Conservation (phyloP, 2,797 vertebrate genomes). For the Liasis olivaceus region DNA sequence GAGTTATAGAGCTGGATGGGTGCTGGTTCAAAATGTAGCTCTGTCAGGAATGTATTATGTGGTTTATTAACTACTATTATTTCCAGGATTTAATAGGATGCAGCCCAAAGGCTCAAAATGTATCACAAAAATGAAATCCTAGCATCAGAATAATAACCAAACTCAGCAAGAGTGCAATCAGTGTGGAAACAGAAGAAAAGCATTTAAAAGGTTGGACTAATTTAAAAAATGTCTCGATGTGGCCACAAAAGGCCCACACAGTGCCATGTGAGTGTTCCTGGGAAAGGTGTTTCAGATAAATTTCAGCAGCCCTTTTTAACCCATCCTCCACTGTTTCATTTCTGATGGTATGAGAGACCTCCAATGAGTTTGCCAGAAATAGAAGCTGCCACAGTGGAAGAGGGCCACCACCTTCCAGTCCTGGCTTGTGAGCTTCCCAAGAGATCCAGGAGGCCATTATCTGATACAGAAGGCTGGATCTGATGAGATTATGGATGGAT, state of each 20-base stretch:
- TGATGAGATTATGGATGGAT: not conserved
- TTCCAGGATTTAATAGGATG: not conserved
- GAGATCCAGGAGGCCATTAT: not conserved
- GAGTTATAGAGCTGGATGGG: not conserved
- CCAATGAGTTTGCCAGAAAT: not conserved
- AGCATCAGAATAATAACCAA: not conserved
- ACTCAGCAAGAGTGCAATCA: not conserved
- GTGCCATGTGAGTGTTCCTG: not conserved
- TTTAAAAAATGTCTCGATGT: not conserved
- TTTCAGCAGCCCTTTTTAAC: not conserved
- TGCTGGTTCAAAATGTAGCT: not conserved
- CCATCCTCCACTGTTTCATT: not conserved
- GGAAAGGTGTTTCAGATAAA: not conserved
- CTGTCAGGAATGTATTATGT: not conserved
- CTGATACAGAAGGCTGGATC: not conserved
- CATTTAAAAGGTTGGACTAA: not conserved
- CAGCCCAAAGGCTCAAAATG: not conserved
- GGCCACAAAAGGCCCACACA: not conserved
- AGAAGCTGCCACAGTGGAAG: not conserved
- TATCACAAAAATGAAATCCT: not conserved
- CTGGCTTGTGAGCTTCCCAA: not conserved
- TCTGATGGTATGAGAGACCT: not conserved
- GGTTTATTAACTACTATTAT: slow-evolving; percentile 1
- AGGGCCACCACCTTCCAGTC: not conserved
- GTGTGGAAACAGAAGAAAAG: not conserved